Conservation (phyloP, 2,797 vertebrate genomes). For the Silurus aristotelis region DNA sequence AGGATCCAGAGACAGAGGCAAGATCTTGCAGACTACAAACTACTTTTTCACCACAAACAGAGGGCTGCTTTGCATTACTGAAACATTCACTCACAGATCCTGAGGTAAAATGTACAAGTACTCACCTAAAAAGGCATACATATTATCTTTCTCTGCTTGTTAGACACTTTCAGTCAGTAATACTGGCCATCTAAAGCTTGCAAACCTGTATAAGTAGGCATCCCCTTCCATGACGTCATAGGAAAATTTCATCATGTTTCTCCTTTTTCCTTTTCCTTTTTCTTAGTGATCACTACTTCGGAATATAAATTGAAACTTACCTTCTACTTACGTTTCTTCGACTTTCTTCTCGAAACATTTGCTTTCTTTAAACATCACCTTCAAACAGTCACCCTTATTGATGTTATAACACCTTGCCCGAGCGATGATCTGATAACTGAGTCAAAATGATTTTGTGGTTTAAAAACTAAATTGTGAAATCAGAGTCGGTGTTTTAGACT, state of each 20-base stretch:
- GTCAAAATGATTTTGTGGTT: too few species aligned
- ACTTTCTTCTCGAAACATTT: background rate
- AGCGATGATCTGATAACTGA: background rate
- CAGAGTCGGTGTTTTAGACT: background rate
- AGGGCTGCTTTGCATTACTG: background rate
- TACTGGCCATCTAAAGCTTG: slow-evolving; percentile 3
- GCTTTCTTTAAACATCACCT: background rate
- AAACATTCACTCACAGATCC: background rate
- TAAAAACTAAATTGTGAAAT: background rate
- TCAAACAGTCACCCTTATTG: background rate
- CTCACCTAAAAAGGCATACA: slow-evolving; percentile 50
- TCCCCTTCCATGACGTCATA: slow-evolving; percentile 28
- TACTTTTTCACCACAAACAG: too few species aligned
- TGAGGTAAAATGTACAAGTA: background rate
- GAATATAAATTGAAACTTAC: background rate
- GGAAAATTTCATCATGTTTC: background rate
- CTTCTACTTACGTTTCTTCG: too few species aligned
- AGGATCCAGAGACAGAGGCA: background rate
- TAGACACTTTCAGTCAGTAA: background rate
- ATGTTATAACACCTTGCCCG: background rate
- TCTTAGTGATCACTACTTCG: background rate
- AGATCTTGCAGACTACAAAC: background rate
- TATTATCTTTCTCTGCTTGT: slow-evolving; percentile 10
- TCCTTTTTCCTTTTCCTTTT: background rate
- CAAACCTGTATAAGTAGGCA: slow-evolving; percentile 26